Percentiles rank a stretch among this genome's conserved stretches.
phyloP scores from a whole-genome alignment of 2,797 vertebrate species.

The Phoebastria nigripes region DNA sequence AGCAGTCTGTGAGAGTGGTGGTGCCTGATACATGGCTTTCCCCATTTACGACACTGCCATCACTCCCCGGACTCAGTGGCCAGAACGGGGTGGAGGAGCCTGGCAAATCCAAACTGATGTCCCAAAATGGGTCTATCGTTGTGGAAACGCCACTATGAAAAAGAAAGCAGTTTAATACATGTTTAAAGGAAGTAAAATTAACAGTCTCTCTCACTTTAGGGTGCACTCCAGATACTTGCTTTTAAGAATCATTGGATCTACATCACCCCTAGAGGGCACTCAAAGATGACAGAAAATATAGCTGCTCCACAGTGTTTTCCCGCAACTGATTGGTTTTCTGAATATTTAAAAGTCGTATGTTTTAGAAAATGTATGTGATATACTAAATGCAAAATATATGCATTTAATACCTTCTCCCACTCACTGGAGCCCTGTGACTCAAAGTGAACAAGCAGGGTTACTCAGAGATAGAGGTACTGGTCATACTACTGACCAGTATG shows the following conservation, averaged over 20 bases:
- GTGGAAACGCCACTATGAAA: conserved; percentile 90
- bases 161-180: neutral
- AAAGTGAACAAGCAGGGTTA: neutral
- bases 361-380: neutral
- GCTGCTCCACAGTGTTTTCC: neutral
- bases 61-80: conserved; percentile 94
- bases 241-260: neutral
- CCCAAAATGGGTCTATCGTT: conserved; percentile 98
- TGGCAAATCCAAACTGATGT: conserved; percentile 96
- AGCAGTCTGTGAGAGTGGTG: conserved; percentile 96
- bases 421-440: neutral
- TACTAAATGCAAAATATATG: neutral
- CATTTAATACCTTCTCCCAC: neutral
- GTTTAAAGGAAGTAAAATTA: neutral
- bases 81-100: conserved; percentile 97
- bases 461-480: neutral
- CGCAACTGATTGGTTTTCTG: neutral
- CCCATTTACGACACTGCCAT: conserved; percentile 92
- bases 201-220: neutral
- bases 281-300: neutral
- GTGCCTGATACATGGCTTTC: conserved; percentile 92
- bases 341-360: neutral
- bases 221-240: neutral
- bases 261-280: conserved; percentile 14
- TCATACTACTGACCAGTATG: neutral